Base-by-base conservation (phyloP, 92 coral and sea anemone species). In the Epizoanthus fatuus region DNA sequence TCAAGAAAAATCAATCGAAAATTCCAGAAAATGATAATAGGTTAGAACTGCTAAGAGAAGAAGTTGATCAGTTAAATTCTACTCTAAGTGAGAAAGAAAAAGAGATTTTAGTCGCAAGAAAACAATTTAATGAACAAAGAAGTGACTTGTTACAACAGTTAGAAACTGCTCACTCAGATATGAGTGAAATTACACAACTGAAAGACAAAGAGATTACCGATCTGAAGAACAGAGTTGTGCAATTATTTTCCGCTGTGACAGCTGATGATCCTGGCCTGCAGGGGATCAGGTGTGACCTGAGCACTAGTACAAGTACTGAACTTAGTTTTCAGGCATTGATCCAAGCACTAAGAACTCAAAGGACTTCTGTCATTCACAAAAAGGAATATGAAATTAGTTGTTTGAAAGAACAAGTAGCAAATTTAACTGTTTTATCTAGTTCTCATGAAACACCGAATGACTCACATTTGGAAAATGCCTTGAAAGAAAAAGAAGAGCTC, bases 351-450 rank as follows among this genome's bases (percentile, higher is more conserved):
- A 81, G 86, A 77, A 94, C 66, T 74, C 95, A 86, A 39, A 90
- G 99, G 76, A 90, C 87, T 42, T 65, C 65, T 19, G 85, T 89
- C 20, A 85, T 93, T 15, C 87, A 96, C 49, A 93, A 97, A 42
- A 92, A 92, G 63, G 99, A 95, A 49, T 91, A 91, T 80, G 97
- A 97, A 88, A 88, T 97, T 12, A 89, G 88, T 49, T 84, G 90
- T 12, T 81, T 93, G 17, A 90, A 93, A 84, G 94, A 90, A 70
- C 98, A 95, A 72, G 89, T 97, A 17, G 86, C 93, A 13, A 95
- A 87, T 42, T 90, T 93, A 62, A 83, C 83, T 47, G 77, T 95
- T 35, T 86, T 97, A 42, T 86, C 90, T 20, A 89, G 92, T 49
- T 79, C 90, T 47, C 64, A 89, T 8, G 84, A 86, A 47, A 81